Conservation (phyloP, 2,888 invertebrate genomes). For the Yponomeuta evonymella region DNA sequence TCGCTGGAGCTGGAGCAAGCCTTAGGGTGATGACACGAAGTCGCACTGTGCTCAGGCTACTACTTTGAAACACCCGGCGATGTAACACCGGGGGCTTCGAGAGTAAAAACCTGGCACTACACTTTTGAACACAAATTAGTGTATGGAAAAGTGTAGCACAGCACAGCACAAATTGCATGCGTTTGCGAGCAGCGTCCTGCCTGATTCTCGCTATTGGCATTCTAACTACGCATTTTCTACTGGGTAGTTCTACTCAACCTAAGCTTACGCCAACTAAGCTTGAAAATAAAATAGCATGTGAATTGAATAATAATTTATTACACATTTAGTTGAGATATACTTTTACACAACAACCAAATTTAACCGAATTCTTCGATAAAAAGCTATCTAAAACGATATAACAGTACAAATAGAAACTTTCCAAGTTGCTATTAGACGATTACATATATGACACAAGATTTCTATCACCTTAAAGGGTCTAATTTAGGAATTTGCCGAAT, state of each 20-base stretch:
- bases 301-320: not conserved
- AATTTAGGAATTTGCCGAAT: not conserved
- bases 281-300: conserved; percentile 4
- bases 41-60: not conserved
- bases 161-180: not conserved
- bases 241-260: not conserved
- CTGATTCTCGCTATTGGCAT: not conserved
- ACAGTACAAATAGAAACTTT: not conserved
- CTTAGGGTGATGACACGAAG: not conserved
- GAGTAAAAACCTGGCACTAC: not conserved
- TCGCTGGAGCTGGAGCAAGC: conserved; percentile 51
- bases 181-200: not conserved
- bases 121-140: not conserved
- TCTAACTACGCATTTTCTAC: not conserved
- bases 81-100: not conserved
- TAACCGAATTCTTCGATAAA: not conserved
- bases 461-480: not conserved
- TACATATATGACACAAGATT: not conserved
- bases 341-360: conserved; percentile 1
- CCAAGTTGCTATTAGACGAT: not conserved
- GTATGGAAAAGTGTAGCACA: not conserved
- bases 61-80: not conserved
- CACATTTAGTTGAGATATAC: not conserved
- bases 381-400: not conserved
- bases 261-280: not conserved